Conservation (phyloP, 2,113 vertebrate species). For the Myodes glareolus region DNA sequence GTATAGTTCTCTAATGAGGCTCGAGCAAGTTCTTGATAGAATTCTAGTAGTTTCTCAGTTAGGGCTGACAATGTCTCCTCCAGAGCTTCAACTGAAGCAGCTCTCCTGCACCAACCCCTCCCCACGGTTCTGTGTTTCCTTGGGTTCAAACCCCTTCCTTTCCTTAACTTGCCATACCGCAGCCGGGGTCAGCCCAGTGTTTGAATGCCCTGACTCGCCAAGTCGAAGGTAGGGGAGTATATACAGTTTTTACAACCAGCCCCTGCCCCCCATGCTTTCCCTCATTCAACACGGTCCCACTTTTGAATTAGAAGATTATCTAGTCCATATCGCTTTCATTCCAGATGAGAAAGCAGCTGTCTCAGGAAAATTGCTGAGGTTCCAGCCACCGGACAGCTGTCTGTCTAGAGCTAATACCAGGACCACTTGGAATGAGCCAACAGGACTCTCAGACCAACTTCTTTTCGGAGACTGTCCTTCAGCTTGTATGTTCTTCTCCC, state of each 20-base stretch:
- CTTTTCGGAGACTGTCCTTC: not conserved
- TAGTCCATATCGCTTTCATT: not conserved
- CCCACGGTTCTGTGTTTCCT: not conserved
- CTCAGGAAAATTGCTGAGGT: not conserved
- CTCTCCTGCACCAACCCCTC: no score
- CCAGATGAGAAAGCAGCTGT: not conserved
- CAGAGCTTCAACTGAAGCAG: not conserved
- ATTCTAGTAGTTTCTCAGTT: slow-evolving; percentile 12
- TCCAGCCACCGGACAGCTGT: not conserved
- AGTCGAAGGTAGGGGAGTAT: not conserved
- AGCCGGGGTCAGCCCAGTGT: not conserved
- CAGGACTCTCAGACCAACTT: not conserved
- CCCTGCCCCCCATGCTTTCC: not conserved
- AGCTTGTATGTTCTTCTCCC: not conserved
- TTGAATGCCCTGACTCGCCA: not conserved
- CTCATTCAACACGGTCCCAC: not conserved
- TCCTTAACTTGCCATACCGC: not conserved
- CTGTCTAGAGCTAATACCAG: not conserved
- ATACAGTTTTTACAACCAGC: not conserved
- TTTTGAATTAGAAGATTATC: not conserved
- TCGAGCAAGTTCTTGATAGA: not conserved
- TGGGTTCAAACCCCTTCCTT: not conserved
- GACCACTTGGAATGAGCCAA: rapidly evolving
- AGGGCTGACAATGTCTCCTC: not conserved
- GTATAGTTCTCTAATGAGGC: not conserved